Evolutionary conservation across 2,888 invertebrate genomes (phyloP), one percentile per base, ranked within the genome.

Genomic region (Hyposoter didymator): DNA sequence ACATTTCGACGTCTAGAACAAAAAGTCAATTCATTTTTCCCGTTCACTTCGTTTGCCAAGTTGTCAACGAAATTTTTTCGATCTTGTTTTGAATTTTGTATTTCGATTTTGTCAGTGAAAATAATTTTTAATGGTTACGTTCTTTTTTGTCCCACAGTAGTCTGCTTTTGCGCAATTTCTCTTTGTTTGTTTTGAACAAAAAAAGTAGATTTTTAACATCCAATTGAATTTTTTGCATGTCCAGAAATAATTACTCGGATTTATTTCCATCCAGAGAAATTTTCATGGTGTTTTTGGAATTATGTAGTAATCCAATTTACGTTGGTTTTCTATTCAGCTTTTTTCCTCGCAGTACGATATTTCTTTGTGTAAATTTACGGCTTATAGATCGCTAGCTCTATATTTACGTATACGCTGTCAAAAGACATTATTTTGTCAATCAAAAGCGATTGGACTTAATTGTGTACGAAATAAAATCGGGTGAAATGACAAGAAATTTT

Each of bases 61-160:
- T n/a, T n/a, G n/a, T 28, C 35, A 35, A 35, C 4, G 7, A 35
- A 35, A 35, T 35, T 43, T 28, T 72, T 35, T 47, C 47, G 45
- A 35, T 67, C 8, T 66, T 67, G 22, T 52, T 12, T 22, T 10
- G 35, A 17, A 35, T 35, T 35, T 3, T n/a, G n/a, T 14, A 35
- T 14, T 35, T n/a, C 0, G 5, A 12, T 28, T 62, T 35, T n/a
- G 7, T n/a, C 17, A 35, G 17, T 64, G 8, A 32, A 17, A 64
- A 35, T 35, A 12, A 47, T 59, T 59, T 14, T 59, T 22, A 10
- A 19, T 59, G 28, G 19, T 28, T 14, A 55, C 28, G 7, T 39
- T 75, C 74, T 70, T 62, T 78, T 59, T 52, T 49, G 72, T 69
- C 67, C 73, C 73, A 73, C 35, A 28, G 28, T 39, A 59, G 32